phyloP scores from a whole-genome alignment of 1,140 invertebrate genomes.

The Caerostris extrusa region DNA sequence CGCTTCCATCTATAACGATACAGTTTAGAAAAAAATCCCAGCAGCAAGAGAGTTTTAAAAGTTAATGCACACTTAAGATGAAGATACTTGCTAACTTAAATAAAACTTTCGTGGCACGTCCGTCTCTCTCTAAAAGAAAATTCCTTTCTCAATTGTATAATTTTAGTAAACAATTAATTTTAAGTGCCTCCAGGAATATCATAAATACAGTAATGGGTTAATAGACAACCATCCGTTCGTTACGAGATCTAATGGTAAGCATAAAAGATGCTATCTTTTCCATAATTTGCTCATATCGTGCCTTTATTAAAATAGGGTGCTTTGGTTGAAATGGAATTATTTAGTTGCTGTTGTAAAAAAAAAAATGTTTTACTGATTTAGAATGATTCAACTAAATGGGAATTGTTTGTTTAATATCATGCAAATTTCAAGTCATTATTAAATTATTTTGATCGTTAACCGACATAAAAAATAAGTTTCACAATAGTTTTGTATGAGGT shows the following conservation, averaged over 20 bases:
- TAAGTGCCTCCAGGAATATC: background rate
- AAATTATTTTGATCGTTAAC: too few relatives aligned
- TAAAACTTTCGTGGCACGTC: background rate
- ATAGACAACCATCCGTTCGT: background rate
- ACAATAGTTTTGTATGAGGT: too few relatives aligned
- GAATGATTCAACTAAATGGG: too few relatives aligned
- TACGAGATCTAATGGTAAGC: background rate
- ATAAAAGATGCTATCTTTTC: background rate
- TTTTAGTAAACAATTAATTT: slow-evolving; percentile 40
- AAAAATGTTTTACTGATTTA: too few relatives aligned
- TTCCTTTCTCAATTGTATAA: slow-evolving; percentile 8
- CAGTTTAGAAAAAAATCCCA: too few relatives aligned
- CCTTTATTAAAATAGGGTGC: too few relatives aligned
- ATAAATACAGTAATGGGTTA: background rate
- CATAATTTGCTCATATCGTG: too few relatives aligned
- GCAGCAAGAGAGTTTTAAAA: background rate
- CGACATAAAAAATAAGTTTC: too few relatives aligned
- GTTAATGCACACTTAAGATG: slow-evolving; percentile 25
- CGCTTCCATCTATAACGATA: background rate
- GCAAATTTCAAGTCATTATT: too few relatives aligned
- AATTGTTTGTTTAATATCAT: too few relatives aligned
- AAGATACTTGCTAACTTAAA: background rate
- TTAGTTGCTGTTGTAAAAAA: too few relatives aligned
- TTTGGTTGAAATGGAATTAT: too few relatives aligned
- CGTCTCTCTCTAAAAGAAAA: background rate